Evolutionary conservation across 1,140 invertebrate genomes (phyloP).

Genomic region (Cepaea nemoralis): DNA sequence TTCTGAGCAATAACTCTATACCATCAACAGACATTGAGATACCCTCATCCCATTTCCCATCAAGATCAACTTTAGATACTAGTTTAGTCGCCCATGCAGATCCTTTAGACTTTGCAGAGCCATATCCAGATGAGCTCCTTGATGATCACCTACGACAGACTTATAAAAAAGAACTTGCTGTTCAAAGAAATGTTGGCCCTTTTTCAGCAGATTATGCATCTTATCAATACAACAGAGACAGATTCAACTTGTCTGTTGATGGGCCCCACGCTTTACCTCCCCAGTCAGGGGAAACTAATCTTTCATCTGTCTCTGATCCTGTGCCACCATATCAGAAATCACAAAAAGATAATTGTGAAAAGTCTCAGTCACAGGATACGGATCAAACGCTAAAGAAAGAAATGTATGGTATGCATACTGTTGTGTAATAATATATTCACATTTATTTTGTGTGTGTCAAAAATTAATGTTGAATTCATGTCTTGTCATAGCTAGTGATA

Average conservation of each 20-base stretch:
- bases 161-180: conserved; percentile 19
- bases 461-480: too few relatives aligned
- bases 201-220: not conserved
- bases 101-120: not conserved
- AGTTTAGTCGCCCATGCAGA: conserved; percentile 23
- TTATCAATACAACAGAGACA: conserved; percentile 1
- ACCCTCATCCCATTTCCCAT: not conserved
- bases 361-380: not conserved
- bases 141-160: conserved; percentile 14
- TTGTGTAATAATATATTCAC: conserved; percentile 18
- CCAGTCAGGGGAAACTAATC: not conserved
- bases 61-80: not conserved
- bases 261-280: conserved; percentile 12
- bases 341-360: not conserved
- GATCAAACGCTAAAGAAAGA: conserved; percentile 32
- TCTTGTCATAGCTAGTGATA: too few relatives aligned
- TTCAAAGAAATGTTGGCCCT: not conserved
- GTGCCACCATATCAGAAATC: not conserved
- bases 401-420: conserved; percentile 28
- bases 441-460: too few relatives aligned
- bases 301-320: conserved; percentile 5
- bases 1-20: conserved; percentile 14
- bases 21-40: not conserved
- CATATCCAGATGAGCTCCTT: conserved; percentile 15
- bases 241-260: not conserved